Evolutionary conservation across 30 jellyfish, hydroid and myxozoan genomes (phyloP), one percentile per base, ranked within the genome.

Genomic region (Cassiopea xamachana): DNA sequence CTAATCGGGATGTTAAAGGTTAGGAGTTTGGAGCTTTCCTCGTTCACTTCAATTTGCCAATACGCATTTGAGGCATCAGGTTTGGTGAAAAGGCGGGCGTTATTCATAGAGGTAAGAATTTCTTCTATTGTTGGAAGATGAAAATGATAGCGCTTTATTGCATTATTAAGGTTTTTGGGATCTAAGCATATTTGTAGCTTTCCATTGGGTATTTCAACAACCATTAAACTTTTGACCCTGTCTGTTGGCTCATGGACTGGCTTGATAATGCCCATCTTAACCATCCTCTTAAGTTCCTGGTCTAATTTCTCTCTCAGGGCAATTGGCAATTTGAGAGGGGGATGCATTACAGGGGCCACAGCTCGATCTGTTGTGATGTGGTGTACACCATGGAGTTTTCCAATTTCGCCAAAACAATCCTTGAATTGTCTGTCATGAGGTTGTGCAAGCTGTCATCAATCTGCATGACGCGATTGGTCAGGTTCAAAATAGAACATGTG

Each of bases 111-210:
- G 76, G 97, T 76, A n/a, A n/a, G n/a, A n/a, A 89, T 75, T 73
- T 93, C 98, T 48, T 93, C 98, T 46, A 95, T 82, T 18, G 95
- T 80, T 19, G 96, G 97, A 46, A 93, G 92, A 48, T 61, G 91
- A 82, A 77, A 81, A 60, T 87, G 97, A 44, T 93, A 84, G 80
- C 91, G 95, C 18, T 89, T 76, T 13, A 89, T 67, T 13, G 69
- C 13, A 5, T 58, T 5, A 13, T 58, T 58, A n/a, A n/a, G n/a
- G n/a, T n/a, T n/a, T n/a, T n/a, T n/a, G n/a, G n/a, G n/a, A n/a
- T n/a, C n/a, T n/a, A n/a, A n/a, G n/a, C n/a, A n/a, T n/a, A n/a
- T n/a, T n/a, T n/a, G n/a, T n/a, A n/a, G n/a, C n/a, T n/a, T n/a
- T n/a, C n/a, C n/a, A n/a, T n/a, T n/a, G n/a, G n/a, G n/a, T n/a